A percentile compares a stretch with the other conserved stretches of the same genome.
phyloP scores from a whole-genome alignment of 2,888 invertebrate genomes.

The Drosophila paramelanica region DNA sequence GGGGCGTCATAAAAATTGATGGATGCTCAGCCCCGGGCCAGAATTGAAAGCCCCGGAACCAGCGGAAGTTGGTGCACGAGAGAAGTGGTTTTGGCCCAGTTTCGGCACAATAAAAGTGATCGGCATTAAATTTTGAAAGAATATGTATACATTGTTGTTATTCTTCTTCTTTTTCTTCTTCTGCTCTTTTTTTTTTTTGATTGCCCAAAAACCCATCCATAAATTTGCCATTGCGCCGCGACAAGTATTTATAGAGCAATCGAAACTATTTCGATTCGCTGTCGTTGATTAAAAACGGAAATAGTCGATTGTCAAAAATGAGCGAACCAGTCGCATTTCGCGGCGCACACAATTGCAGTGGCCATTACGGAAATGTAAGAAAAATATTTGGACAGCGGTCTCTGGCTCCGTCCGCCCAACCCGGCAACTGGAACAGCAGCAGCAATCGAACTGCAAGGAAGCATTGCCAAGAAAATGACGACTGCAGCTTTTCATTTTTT shows the following conservation, averaged over 20 bases:
- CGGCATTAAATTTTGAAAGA: slow-evolving; percentile 66
- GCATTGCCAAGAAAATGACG: slow-evolving; percentile 74
- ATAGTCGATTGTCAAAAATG: slow-evolving; percentile 50
- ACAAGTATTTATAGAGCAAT: slow-evolving; percentile 74
- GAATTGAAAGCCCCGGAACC: slow-evolving; percentile 19
- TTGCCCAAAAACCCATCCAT: slow-evolving; percentile 27
- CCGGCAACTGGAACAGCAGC: slow-evolving; percentile 3
- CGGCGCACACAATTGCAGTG: slow-evolving; percentile 16
- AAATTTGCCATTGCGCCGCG: slow-evolving; percentile 47
- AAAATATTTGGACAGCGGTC: slow-evolving; percentile 59
- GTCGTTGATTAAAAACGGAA: slow-evolving; percentile 63
- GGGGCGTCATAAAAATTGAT: slow-evolving; percentile 76
- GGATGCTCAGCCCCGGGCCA: slow-evolving; percentile 42
- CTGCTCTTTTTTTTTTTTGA: background rate
- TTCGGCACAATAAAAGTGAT: slow-evolving; percentile 58
- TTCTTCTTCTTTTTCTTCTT: slow-evolving; percentile 10
- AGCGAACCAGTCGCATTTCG: slow-evolving; percentile 20
- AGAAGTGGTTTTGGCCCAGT: slow-evolving; percentile 24
- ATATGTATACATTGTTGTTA: slow-evolving; percentile 37
- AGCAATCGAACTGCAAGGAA: slow-evolving; percentile 66
- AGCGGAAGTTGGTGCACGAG: background rate
- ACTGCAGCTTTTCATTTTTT: slow-evolving; percentile 55
- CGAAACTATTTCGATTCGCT: slow-evolving; percentile 54
- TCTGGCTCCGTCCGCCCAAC: background rate
- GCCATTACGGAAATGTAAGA: slow-evolving; percentile 55